These are phyloP conservation scores for Odontomyia ornata DNA, from an alignment of 2,888 invertebrate genomes.

Conservation along the genomic window DNA sequence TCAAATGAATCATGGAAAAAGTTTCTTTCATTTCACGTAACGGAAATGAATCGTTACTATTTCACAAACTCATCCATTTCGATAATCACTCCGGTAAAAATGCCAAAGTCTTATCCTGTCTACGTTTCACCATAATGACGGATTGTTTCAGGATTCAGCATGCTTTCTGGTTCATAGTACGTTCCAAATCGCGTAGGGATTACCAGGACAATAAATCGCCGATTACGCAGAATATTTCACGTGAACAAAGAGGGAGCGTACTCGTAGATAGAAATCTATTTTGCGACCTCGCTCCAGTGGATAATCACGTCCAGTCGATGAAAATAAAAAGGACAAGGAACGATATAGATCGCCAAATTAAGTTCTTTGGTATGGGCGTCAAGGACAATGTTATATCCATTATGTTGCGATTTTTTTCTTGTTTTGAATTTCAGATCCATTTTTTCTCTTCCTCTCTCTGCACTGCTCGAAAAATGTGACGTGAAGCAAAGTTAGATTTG, in stretches of 20 bases:
- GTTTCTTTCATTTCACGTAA: not conserved
- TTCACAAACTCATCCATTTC: slow-evolving; percentile 5
- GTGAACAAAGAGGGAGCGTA: not conserved
- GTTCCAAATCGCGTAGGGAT: not conserved
- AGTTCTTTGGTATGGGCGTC: not conserved
- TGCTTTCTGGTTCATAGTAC: not conserved
- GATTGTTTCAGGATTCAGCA: not conserved
- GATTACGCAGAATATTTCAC: slow-evolving; percentile 11
- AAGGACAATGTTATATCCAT: slow-evolving; percentile 2
- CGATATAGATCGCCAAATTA: not conserved
- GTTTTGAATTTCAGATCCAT: not conserved
- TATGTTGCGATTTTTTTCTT: not conserved
- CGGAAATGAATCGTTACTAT: not conserved
- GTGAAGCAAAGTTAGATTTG: not conserved
- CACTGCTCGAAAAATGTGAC: not conserved
- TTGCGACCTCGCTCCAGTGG: not conserved
- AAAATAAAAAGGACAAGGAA: not conserved
- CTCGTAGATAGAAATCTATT: slow-evolving; percentile 4
- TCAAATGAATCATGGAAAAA: not conserved
- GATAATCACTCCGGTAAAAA: slow-evolving; percentile 12
- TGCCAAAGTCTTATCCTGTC: not conserved
- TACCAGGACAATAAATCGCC: slow-evolving; percentile 2
- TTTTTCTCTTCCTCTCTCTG: too few species aligned
- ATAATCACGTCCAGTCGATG: not conserved
- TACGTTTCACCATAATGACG: not conserved